These are phyloP conservation scores for Etheostoma cragini DNA, from an alignment of 2,113 vertebrate species.

Conservation along the genomic window DNA sequence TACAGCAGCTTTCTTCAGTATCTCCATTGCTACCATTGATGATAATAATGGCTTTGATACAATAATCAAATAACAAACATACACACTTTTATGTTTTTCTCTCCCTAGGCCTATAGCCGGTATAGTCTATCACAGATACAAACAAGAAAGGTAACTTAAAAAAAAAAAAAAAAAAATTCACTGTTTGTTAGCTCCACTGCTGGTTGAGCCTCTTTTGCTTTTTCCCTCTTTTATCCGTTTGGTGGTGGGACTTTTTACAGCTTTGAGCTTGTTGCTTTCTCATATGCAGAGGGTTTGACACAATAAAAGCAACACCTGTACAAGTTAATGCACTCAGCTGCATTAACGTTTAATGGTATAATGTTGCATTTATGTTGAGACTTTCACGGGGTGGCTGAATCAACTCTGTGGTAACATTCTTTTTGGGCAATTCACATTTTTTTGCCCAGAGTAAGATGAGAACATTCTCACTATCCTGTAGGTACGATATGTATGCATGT, in stretches of 20 bases:
- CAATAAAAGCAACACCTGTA: slow-evolving; percentile 19
- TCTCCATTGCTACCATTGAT: not conserved
- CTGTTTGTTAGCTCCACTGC: slow-evolving; percentile 29
- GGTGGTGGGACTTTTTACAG: slow-evolving; percentile 62
- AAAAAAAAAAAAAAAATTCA: not conserved
- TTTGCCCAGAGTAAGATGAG: not conserved
- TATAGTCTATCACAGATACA: slow-evolving; percentile 84
- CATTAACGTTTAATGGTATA: not conserved
- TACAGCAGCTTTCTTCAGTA: not conserved
- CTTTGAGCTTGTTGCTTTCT: slow-evolving; percentile 50
- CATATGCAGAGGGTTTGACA: slow-evolving; percentile 16
- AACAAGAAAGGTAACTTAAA: slow-evolving; percentile 76
- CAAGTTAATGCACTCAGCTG: not conserved
- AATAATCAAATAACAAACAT: slow-evolving; percentile 32
- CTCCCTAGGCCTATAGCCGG: slow-evolving; percentile 76
- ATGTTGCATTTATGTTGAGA: not conserved
- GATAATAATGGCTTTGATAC: not conserved
- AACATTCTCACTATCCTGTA: not conserved
- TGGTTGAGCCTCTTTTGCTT: slow-evolving; percentile 18
- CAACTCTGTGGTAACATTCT: slow-evolving; percentile 15
- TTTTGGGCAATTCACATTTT: not conserved
- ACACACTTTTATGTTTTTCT: slow-evolving; percentile 59
- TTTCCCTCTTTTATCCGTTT: slow-evolving; percentile 30
- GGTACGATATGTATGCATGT: not conserved
- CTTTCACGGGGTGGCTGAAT: not conserved